These are phyloP conservation scores for Bombycilla garrulus DNA, from an alignment of 2,113 vertebrate species.

Conservation along the genomic window DNA sequence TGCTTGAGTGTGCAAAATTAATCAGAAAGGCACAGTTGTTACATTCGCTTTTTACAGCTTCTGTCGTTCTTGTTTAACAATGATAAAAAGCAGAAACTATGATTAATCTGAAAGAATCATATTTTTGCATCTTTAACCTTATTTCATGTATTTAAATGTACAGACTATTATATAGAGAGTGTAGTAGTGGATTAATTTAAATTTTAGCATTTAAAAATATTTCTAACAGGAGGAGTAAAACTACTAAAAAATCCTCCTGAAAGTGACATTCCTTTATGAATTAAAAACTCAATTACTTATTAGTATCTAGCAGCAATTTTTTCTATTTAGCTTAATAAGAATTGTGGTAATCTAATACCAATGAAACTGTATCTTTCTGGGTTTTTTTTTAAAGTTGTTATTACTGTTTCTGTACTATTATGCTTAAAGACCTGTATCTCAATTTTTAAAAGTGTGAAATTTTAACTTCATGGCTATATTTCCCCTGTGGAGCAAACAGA, in stretches of 20 bases:
- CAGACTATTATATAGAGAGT: not conserved
- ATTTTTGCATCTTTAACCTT: not conserved
- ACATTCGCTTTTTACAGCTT: not conserved
- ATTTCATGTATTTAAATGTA: not conserved
- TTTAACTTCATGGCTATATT: not conserved
- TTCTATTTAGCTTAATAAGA: not conserved
- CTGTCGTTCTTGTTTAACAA: not conserved
- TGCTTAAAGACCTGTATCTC: not conserved
- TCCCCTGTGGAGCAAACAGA: not conserved
- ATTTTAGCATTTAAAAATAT: not conserved
- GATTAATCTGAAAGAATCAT: not conserved
- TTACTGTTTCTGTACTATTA: not conserved
- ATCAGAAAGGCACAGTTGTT: not conserved
- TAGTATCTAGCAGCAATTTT: not conserved
- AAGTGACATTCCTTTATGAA: not conserved
- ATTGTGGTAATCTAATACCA: not conserved
- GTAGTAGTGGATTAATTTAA: not conserved
- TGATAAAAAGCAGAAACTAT: not conserved
- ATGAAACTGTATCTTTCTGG: not conserved
- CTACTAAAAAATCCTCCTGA: not conserved
- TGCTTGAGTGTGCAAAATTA: not conserved
- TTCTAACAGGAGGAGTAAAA: not conserved
- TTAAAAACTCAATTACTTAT: rapidly evolving
- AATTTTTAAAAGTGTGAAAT: not conserved
- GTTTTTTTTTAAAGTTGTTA: not conserved